Evolutionary conservation across 2,113 vertebrate genomes (phyloP), one percentile per base, ranked within the genome.

Genomic region (Stictonetta naevosa): DNA sequence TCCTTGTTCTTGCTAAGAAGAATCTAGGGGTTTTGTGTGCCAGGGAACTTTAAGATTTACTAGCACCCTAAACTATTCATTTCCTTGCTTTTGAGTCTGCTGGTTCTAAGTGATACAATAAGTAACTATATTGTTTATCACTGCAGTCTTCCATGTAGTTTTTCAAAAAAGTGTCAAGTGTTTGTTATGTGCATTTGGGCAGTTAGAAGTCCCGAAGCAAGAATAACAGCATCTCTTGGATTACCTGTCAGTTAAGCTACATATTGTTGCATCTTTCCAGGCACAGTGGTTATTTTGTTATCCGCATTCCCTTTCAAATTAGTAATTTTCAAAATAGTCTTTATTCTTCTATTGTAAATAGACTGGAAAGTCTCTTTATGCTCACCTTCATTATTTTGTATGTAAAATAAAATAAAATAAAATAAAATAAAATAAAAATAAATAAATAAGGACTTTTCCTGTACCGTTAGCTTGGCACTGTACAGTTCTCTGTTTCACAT

Each of bases 1-100:
- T 93, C 75, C 58, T 91, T 68, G 33, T 34, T 91, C 69, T 84
- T 40, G n/a, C 33, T 50, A 72, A 93, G 83, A 86, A 88, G 69
- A 84, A 86, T 2, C 1, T 22, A 63, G n/a, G 23, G 46, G 26
- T 60, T 86, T 58, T 78, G 28, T 2, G 1, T 64, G 29, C 22
- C n/a, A 68, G 16, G 3, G 85, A 94, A 60, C 2, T 1, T 72
- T 13, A 21, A 75, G 20, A 72, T 92, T 82, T 93, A 36, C 33
- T 75, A 82, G 33, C 38, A 74, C 4, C 8, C 53, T n/a, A 71
- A 92, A 63, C 29, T 50, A 83, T 36, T n/a, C 36, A 72, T 79
- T 84, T 84, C 2, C 34, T 72, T 84, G 9, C 9, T 67, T 93
- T 90, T 3, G 5, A 48, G 74, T 92, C 40, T 64, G 36, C 25